These are phyloP conservation scores for Drosophila pachea DNA, from an alignment of 1,140 invertebrate species.

Conservation along the genomic window DNA sequence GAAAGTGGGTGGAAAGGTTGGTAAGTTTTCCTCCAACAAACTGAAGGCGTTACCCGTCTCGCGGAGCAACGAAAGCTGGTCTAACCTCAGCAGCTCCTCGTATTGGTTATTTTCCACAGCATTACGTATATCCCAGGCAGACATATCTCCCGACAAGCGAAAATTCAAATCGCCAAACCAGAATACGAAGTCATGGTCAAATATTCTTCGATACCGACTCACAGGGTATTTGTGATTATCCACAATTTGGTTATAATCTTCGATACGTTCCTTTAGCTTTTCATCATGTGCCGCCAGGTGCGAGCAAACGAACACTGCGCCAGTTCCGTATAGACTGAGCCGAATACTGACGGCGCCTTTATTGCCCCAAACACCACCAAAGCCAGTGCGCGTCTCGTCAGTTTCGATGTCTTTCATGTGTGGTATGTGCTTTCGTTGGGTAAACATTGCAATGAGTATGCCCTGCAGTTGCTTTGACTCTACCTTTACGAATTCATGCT, in stretches of 20 bases:
- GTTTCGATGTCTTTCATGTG: slow-evolving; percentile 90
- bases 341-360: slow-evolving; percentile 95
- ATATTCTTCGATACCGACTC: slow-evolving; percentile 87
- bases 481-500: slow-evolving; percentile 87
- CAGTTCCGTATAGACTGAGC: slow-evolving; percentile 91
- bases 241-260: slow-evolving; percentile 93
- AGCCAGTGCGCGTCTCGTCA: slow-evolving; percentile 91
- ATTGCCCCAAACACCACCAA: slow-evolving; percentile 91
- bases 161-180: slow-evolving; percentile 98
- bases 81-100: slow-evolving; percentile 83
- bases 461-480: slow-evolving; percentile 88
- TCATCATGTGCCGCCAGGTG: slow-evolving; percentile 94
- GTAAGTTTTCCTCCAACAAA: slow-evolving; percentile 86
- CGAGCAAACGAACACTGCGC: slow-evolving; percentile 91
- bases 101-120: slow-evolving; percentile 84
- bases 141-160: slow-evolving; percentile 84
- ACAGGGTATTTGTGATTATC: slow-evolving; percentile 85
- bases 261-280: slow-evolving; percentile 87
- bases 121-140: slow-evolving; percentile 85
- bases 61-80: slow-evolving; percentile 86
- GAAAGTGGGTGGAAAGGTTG: slow-evolving; percentile 92
- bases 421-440: slow-evolving; percentile 87
- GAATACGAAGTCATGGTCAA: slow-evolving; percentile 97
- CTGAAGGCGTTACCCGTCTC: slow-evolving; percentile 87
- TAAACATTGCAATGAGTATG: slow-evolving; percentile 87